A percentile compares a stretch with the other conserved stretches of the same genome.
Conservation (phyloP, 2,888 invertebrate genomes). For the Loripinus fragilis region DNA sequence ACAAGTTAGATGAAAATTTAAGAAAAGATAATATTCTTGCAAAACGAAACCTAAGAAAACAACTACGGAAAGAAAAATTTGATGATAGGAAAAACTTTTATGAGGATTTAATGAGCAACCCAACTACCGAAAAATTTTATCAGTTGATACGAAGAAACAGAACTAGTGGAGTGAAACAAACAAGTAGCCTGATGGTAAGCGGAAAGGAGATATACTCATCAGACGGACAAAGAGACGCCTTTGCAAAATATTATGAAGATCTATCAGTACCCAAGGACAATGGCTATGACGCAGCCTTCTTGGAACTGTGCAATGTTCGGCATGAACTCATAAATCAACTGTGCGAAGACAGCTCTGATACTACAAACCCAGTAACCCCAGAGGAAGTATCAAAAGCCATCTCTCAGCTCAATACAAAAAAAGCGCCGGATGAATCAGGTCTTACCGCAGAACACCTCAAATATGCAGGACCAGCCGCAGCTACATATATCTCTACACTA, state of each 20-base stretch:
- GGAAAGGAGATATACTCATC: neutral
- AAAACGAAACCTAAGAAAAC: neutral
- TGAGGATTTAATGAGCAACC: neutral
- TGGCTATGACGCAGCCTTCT: neutral
- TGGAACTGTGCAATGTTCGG: neutral
- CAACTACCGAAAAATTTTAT: slow-evolving; percentile 1
- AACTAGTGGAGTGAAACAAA: neutral
- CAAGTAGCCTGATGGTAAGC: neutral
- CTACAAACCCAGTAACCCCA: neutral
- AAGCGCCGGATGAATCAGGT: slow-evolving; percentile 14
- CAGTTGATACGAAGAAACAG: neutral
- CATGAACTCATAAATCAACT: neutral
- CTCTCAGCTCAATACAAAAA: neutral
- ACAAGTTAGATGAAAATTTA: neutral
- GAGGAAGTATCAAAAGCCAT: neutral
- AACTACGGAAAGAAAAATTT: neutral
- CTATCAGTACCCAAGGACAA: neutral
- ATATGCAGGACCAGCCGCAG: neutral
- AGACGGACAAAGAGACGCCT: neutral
- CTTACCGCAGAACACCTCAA: slow-evolving; percentile 7
- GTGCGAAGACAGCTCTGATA: neutral
- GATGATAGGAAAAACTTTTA: slow-evolving; percentile 1
- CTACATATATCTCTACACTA: neutral
- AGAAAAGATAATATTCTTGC: neutral
- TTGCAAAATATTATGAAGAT: slow-evolving; percentile 4